Evolutionary conservation across 2,797 vertebrate species (phyloP).

Genomic region (Micrastur ruficollis): DNA sequence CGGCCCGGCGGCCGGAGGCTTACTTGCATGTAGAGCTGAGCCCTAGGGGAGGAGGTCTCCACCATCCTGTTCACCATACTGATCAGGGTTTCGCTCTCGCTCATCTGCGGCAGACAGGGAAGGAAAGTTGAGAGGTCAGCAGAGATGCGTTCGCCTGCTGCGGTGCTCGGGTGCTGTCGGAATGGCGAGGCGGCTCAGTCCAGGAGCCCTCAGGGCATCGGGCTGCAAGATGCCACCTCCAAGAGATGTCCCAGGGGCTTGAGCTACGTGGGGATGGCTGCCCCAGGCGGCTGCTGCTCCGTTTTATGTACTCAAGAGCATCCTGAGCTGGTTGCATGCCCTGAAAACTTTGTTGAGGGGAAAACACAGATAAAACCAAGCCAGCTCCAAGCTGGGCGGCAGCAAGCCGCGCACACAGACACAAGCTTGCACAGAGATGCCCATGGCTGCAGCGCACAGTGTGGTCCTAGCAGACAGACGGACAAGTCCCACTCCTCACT

Average conservation of each 20-base stretch:
- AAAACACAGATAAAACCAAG: not conserved
- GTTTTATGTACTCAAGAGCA: fast-evolving
- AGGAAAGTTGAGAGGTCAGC: constrained; percentile 66
- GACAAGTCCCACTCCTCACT: not conserved
- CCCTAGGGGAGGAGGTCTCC: constrained; percentile 85
- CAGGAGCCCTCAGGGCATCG: not conserved
- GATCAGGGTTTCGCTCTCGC: constrained; percentile 86
- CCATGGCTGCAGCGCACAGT: not conserved
- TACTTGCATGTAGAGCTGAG: constrained; percentile 91
- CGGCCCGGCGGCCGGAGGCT: constrained; percentile 66
- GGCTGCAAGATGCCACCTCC: not conserved
- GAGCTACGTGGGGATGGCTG: fast-evolving
- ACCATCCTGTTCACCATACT: constrained; percentile 89
- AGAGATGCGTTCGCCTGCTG: not conserved
- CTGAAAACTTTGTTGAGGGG: not conserved
- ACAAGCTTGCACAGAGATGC: not conserved
- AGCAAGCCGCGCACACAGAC: not conserved
- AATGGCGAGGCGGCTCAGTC: fast-evolving
- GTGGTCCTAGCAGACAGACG: not conserved
- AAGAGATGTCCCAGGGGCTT: not conserved
- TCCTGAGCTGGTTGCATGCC: not conserved
- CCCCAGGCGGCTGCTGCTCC: not conserved
- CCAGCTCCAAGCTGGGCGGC: not conserved
- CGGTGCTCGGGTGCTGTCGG: not conserved
- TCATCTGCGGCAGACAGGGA: constrained; percentile 81